Conservation (phyloP, 2,888 invertebrate species). For the Andrena fulva region DNA sequence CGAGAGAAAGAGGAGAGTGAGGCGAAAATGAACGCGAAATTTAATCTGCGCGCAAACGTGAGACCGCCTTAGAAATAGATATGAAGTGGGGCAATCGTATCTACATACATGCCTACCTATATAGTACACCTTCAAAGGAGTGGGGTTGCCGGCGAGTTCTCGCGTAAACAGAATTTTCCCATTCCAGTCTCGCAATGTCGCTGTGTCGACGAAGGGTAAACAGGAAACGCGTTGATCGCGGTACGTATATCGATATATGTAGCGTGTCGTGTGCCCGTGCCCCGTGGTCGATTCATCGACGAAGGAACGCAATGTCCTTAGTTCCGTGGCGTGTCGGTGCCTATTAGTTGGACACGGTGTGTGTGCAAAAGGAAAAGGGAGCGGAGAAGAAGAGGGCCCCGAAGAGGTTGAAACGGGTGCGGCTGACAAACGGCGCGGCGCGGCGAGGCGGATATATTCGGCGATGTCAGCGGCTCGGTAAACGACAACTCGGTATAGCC, state of each 20-base stretch:
- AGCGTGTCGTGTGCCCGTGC: neutral
- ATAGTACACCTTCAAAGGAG: neutral
- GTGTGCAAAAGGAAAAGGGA: neutral
- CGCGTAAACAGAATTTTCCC: constrained; percentile 1
- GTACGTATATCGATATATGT: neutral
- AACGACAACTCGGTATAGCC: constrained; percentile 19
- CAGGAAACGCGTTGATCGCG: neutral
- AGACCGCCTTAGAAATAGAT: neutral
- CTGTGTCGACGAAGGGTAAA: neutral
- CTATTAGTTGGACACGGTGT: constrained; percentile 17
- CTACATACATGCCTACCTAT: neutral
- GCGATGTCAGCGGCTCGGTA: constrained; percentile 15
- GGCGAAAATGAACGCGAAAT: constrained; percentile 16
- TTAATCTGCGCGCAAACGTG: constrained; percentile 17
- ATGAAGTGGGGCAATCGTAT: constrained; percentile 5
- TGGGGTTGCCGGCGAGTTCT: neutral
- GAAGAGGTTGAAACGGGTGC: neutral
- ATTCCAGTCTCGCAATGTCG: neutral
- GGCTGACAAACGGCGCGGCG: constrained; percentile 22
- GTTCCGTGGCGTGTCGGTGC: neutral
- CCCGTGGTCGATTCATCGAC: neutral
- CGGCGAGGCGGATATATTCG: constrained; percentile 33
- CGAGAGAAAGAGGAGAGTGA: neutral
- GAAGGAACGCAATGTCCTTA: constrained; percentile 9
- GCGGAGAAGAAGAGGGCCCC: neutral